Conservation (phyloP, 2,113 vertebrate genomes). For the Polyodon spathula region DNA sequence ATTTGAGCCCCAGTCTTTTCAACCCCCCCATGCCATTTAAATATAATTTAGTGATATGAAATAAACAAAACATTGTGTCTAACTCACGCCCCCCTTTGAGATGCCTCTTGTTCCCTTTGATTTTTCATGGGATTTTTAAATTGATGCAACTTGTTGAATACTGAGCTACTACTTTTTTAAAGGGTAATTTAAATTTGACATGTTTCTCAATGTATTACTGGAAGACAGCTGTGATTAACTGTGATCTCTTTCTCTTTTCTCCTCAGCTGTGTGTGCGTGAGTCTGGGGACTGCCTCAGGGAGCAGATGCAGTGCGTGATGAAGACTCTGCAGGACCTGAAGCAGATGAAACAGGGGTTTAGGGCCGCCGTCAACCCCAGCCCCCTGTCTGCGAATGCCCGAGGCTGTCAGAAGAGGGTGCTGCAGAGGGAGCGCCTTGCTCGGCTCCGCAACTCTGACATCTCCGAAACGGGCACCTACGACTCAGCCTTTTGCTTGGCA, state of each 20-base stretch:
- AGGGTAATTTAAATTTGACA: too few relatives aligned
- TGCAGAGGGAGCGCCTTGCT: slow-evolving; percentile 44
- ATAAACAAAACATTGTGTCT: too few relatives aligned
- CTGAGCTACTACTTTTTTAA: too few relatives aligned
- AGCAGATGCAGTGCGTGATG: slow-evolving; percentile 68
- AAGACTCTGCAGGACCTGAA: slow-evolving; percentile 57
- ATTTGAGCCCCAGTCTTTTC: too few relatives aligned
- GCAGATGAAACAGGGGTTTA: slow-evolving; percentile 42
- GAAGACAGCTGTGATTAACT: slow-evolving; percentile 3
- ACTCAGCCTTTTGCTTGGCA: slow-evolving; percentile 78
- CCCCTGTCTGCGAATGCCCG: slow-evolving; percentile 30
- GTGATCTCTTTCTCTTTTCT: slow-evolving; percentile 14
- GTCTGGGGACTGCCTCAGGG: slow-evolving; percentile 48
- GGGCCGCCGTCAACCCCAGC: slow-evolving; percentile 36
- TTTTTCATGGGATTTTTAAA: too few relatives aligned
- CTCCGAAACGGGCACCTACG: slow-evolving; percentile 66
- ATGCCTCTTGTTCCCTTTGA: too few relatives aligned
- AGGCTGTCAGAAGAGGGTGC: slow-evolving; percentile 39
- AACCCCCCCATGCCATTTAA: too few relatives aligned
- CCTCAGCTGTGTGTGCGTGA: slow-evolving; percentile 69
- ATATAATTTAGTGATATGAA: too few relatives aligned
- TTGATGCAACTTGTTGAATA: too few relatives aligned
- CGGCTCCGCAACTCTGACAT: slow-evolving; percentile 48
- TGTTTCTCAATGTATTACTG: neutral
- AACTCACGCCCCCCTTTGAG: too few relatives aligned